Conservation (phyloP, 1,140 invertebrate species). For the Penaeus japonicus region DNA sequence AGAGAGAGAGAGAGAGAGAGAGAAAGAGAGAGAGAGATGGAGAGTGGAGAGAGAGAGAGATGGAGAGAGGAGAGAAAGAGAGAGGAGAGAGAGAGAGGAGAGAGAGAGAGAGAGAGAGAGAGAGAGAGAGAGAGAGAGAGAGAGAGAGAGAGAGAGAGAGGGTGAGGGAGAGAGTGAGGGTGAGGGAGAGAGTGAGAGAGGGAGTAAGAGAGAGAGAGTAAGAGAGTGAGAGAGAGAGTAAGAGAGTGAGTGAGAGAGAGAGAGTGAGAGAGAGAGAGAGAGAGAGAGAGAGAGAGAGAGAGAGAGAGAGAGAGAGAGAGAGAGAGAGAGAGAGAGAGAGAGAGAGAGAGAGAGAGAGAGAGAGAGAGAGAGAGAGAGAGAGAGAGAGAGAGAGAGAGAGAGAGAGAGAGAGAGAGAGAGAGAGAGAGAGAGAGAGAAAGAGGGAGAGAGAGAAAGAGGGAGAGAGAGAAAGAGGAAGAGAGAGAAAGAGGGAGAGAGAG, state of each 20-base stretch:
- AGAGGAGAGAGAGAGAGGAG: not conserved
- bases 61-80: not conserved
- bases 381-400: not conserved
- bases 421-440: not conserved
- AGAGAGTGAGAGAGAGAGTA: not conserved
- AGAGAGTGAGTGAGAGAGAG: not conserved
- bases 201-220: not conserved
- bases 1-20: not conserved
- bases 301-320: not conserved
- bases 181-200: not conserved
- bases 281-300: not conserved
- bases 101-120: constrained; percentile 1
- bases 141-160: constrained; percentile 1
- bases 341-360: not conserved
- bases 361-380: not conserved
- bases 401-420: not conserved
- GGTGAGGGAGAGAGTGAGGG: not conserved
- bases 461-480: not conserved
- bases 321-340: not conserved
- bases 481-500: not conserved
- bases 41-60: not conserved
- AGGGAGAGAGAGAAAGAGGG: not conserved
- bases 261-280: not conserved
- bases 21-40: not conserved
- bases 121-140: constrained; percentile 1